phyloP scores from a whole-genome alignment of 1,140 invertebrate genomes.

The Rhopalosiphum padi region DNA sequence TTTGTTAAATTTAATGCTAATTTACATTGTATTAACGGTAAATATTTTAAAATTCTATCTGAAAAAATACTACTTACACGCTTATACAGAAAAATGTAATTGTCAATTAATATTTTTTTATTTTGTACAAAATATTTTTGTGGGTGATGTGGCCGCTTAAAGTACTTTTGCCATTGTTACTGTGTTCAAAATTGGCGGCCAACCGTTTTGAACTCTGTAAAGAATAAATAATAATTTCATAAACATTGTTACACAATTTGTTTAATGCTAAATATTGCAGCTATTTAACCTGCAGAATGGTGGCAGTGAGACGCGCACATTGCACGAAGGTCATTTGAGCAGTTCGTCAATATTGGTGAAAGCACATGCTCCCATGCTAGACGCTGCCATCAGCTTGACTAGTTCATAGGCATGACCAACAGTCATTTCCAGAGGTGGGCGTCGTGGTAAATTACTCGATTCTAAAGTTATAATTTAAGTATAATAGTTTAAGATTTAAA shows the following conservation, averaged over 20 bases:
- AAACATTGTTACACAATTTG: not conserved
- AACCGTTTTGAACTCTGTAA: constrained; percentile 14
- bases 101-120: constrained; percentile 37
- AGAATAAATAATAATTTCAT: not conserved
- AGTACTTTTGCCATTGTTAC: constrained; percentile 55
- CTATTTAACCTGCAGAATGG: constrained; percentile 45
- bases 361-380: constrained; percentile 90
- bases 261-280: not conserved
- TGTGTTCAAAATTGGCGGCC: constrained; percentile 45
- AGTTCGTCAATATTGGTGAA: constrained; percentile 84
- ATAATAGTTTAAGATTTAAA: no score
- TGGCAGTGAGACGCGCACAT: constrained; percentile 52
- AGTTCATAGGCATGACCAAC: constrained; percentile 88
- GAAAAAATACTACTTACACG: constrained; percentile 55
- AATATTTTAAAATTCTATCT: constrained; percentile 42
- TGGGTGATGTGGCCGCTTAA: constrained; percentile 51
- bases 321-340: constrained; percentile 62
- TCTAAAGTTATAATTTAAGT: constrained; percentile 68
- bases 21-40: constrained; percentile 37
- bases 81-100: constrained; percentile 51
- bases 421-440: constrained; percentile 90
- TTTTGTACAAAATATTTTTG: constrained; percentile 50
- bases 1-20: constrained; percentile 49
- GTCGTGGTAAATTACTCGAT: constrained; percentile 85
- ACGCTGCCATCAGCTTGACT: constrained; percentile 86